Evolutionary conservation across 2,888 invertebrate genomes (phyloP), one percentile per base, ranked within the genome.

Genomic region (Gastrophysa polygoni): DNA sequence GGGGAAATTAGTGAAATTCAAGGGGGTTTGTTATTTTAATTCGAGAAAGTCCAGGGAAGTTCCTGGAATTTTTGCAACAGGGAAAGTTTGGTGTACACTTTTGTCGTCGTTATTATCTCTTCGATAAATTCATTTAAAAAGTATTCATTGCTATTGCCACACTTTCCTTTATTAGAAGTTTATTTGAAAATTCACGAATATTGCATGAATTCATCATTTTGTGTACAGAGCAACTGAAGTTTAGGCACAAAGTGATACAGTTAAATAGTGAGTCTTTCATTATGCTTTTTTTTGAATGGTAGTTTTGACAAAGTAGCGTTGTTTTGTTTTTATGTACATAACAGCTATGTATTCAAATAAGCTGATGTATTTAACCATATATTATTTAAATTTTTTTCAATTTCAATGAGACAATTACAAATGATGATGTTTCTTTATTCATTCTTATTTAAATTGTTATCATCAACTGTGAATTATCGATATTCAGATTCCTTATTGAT

Each of bases 231-330:
- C 66, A 68, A 50, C 67, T 68, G 62, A 63, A 66, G 18, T 32
- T 38, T 38, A 38, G 38, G 38, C 14, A 14, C 38, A 11, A 44
- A 60, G 51, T 69, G 63, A 67, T 57, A 58, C 73, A 72, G 73
- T 76, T 73, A 71, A 75, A 77, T 75, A 76, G 77, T 77, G 76
- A 77, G 77, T 77, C 73, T 64, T 65, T 71, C 72, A 59, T 70
- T 66, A 58, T 54, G 59, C 64, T 68, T 70, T 63, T 63, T 71
- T 68, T 64, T 69, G 70, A 71, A 66, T 65, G 64, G 61, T 72
- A 60, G 54, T 67, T 62, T 66, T 60, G 59, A 43, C 43, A 44
- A 61, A 58, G 48, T 62, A 60, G 48, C 58, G 56, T 63, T 59
- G 46, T 65, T 61, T 67, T 58, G 52, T 50, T 50, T 54, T 61